Base-by-base conservation (phyloP, 2,888 invertebrate genomes). In the Idaea aversata region DNA sequence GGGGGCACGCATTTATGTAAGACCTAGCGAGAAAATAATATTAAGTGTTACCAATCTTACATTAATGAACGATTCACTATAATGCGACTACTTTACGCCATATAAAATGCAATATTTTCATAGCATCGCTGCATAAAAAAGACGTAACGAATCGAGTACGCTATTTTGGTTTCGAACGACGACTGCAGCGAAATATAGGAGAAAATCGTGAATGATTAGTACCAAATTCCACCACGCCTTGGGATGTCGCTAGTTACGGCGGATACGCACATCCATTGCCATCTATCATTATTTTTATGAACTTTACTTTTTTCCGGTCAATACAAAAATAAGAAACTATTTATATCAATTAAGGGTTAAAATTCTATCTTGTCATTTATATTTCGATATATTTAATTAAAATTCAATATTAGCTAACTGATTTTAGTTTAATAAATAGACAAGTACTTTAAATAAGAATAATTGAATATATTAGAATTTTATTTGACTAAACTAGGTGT, bases 11-110 rank as follows among this genome's bases (percentile, higher is more conserved):
- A 86, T 88, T 87, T 85, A 47, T 47, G 79, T 86, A 82, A 74
- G 81, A 78, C 93, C 91, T 91, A 90, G 79, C 85, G 84, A 88
- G 85, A 87, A 90, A 88, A 89, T 88, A 91, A 87, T 88, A 90
- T 86, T 88, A 90, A 88, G 88, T 91, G 89, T 93, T 93, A 93
- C 93, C 93, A 92, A 93, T 92, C 93, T 93, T 93, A 93, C 93
- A 93, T 93, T 93, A 90, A 88, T 87, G 85, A 93, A 93, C 93
- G 87, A 88, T 91, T 93, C 93, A 93, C 93, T 93, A 93, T 92
- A 87, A 65, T 88, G 90, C 93, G 92, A 91, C 90, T 92, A 93
- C 91, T 91, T 88, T 87, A 93, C 92, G 91, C 93, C 93, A 91
- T 93, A 85, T 88, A 91, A 88, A 88, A 89, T 86, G 82, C 78